Base-by-base conservation (phyloP, 2,113 vertebrate genomes). In the Carassius gibelio region DNA sequence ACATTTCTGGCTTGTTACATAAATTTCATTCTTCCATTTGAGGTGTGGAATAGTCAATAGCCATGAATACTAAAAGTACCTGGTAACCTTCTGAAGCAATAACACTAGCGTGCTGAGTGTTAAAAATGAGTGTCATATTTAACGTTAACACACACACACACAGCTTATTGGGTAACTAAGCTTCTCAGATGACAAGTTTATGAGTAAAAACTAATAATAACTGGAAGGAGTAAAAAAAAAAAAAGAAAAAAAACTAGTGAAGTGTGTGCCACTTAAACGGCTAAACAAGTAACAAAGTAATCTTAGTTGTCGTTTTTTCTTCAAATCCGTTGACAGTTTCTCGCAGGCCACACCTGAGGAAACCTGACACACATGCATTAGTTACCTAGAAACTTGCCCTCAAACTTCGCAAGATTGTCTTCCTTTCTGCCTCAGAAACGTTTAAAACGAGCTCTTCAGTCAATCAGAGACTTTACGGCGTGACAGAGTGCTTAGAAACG, bases 261-360 rank as follows among this genome's bases (percentile, higher is more conserved):
- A 48, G 71, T 1, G 23, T 6, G 2, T 8, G n/a, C 10, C 17
- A 14, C 8, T 21, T 72, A n/a, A 42, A 42, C 5, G 0, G 36
- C 30, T 59, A 59, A 78, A 21, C 57, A 79, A 15, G 76, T 42
- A 42, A n/a, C 42, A 26, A 26, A 26, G 26, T 26, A 26, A 59
- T 59, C 17, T 17, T 77, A 13, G 19, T 9, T 61, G 2, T 13
- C 55, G 4, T 23, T 62, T 13, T 62, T 57, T 8, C 75, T 38
- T 61, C 30, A 61, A 38, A 79, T 61, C 76, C 57, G 21, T 3
- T 48, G 14, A 64, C 36, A 15, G 36, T 64, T 48, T 66, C 14
- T 66, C 15, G 45, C 6, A 52, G 64, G 64, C 80, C 80, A 82
- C 45, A 82, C 48, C 80, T 82, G 80, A 68, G 61, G 36, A 81